phyloP scores from a whole-genome alignment of 2,113 vertebrate species.

The Dromas ardeola region DNA sequence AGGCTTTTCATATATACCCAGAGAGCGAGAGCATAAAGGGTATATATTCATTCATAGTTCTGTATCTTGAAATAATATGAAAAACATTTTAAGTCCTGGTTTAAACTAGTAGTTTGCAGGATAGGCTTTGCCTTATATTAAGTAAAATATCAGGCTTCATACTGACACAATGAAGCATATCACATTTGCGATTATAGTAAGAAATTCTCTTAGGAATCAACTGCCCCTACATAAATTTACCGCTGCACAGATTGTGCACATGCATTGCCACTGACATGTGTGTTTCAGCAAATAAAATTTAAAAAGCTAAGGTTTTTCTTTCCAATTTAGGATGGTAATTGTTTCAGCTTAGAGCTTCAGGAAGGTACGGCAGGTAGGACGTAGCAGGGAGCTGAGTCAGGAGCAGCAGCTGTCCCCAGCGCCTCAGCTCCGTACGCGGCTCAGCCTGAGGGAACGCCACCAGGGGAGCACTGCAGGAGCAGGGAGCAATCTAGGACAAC shows the following conservation, averaged over 20 bases:
- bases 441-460: neutral
- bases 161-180: neutral
- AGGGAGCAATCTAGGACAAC: slow-evolving; percentile 42
- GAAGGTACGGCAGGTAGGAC: neutral
- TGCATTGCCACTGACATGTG: neutral
- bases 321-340: neutral
- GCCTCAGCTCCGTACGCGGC: neutral
- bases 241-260: neutral
- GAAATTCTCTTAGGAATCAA: neutral
- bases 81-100: neutral
- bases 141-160: neutral
- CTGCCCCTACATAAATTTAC: neutral
- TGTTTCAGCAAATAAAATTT: neutral
- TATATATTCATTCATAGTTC: neutral
- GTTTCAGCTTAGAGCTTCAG: neutral
- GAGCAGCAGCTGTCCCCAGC: slow-evolving; percentile 29
- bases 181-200: neutral
- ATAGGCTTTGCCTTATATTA: neutral
- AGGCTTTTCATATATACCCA: neutral
- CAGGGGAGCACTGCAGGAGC: neutral
- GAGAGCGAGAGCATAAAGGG: neutral
- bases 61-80: neutral
- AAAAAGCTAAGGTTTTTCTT: neutral
- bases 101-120: neutral
- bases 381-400: neutral